Conservation (phyloP, 2,888 invertebrate species). For the Seladonia tumulorum region DNA sequence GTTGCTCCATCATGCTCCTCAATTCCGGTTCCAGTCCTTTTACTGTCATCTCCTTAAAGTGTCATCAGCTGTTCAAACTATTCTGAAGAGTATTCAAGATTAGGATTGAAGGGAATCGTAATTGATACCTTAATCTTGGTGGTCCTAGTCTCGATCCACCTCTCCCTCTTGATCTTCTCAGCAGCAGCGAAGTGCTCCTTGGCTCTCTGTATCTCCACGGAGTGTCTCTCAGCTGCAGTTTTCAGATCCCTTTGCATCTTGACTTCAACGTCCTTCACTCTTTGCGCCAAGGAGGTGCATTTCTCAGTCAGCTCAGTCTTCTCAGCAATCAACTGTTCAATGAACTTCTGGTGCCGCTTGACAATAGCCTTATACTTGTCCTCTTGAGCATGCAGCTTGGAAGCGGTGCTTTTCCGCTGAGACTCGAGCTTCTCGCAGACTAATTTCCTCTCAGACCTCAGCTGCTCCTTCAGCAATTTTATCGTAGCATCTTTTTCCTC, state of each 20-base stretch:
- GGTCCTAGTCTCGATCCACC: conserved; percentile 93
- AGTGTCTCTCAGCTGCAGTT: conserved; percentile 90
- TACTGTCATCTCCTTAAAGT: conserved; percentile 90
- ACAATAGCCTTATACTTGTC: conserved; percentile 91
- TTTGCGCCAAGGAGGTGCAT: conserved; percentile 89
- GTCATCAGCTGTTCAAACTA: background rate
- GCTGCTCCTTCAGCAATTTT: conserved; percentile 77
- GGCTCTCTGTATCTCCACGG: conserved; percentile 90
- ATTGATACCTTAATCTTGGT: conserved; percentile 56
- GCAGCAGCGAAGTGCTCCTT: conserved; percentile 92
- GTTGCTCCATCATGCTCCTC: conserved; percentile 90
- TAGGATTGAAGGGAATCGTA: background rate
- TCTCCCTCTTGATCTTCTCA: conserved; percentile 90
- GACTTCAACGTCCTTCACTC: conserved; percentile 88
- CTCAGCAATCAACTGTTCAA: conserved; percentile 92
- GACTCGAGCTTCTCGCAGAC: conserved; percentile 83
- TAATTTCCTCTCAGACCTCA: conserved; percentile 82
- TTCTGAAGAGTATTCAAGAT: background rate
- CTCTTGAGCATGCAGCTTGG: conserved; percentile 86
- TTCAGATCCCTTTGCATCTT: conserved; percentile 88
- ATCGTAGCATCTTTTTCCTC: conserved; percentile 79
- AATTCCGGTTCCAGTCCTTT: conserved; percentile 95
- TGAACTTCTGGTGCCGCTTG: conserved; percentile 92
- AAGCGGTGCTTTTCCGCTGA: conserved; percentile 83
- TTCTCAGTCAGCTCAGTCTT: conserved; percentile 91